Evolutionary conservation across 2,113 vertebrate species (phyloP).

Genomic region (Baryphthengus martii): DNA sequence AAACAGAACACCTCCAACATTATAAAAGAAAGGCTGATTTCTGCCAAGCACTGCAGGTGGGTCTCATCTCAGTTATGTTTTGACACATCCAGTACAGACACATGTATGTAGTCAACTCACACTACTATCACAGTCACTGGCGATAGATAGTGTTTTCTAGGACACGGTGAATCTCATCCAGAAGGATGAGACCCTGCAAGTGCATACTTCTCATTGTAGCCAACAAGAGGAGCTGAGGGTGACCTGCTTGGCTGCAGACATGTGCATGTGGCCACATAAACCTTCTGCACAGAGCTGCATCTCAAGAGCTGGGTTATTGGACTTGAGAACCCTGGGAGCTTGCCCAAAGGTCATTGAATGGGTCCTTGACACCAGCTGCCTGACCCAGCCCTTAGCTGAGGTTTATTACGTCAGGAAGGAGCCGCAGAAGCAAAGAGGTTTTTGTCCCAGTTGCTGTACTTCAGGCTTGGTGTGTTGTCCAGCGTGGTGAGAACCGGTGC

Average conservation of each 20-base stretch:
- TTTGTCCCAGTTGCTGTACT: not conserved
- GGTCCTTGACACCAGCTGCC: not conserved
- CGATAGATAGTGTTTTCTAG: not conserved
- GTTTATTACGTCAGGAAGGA: not conserved
- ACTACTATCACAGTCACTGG: not conserved
- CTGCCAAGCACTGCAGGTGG: not conserved
- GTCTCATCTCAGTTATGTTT: not conserved
- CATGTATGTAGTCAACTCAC: not conserved
- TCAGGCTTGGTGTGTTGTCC: not conserved
- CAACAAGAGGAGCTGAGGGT: not conserved
- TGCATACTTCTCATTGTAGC: fast-evolving
- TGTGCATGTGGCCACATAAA: fast-evolving
- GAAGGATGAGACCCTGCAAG: not conserved
- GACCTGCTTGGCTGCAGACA: not conserved
- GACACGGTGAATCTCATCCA: not conserved
- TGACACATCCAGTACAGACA: not conserved
- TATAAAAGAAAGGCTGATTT: not conserved
- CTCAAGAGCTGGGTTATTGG: not conserved
- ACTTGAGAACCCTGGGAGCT: not conserved
- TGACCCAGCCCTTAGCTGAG: not conserved
- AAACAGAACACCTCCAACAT: not conserved
- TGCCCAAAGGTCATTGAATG: not conserved
- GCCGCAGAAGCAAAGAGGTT: not conserved
- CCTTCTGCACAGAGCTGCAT: not conserved
- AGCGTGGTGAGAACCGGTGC: not conserved